Evolutionary conservation across 2,888 invertebrate species (phyloP), one percentile per base, ranked within the genome.

Genomic region (Xestoiulus laeticollis): DNA sequence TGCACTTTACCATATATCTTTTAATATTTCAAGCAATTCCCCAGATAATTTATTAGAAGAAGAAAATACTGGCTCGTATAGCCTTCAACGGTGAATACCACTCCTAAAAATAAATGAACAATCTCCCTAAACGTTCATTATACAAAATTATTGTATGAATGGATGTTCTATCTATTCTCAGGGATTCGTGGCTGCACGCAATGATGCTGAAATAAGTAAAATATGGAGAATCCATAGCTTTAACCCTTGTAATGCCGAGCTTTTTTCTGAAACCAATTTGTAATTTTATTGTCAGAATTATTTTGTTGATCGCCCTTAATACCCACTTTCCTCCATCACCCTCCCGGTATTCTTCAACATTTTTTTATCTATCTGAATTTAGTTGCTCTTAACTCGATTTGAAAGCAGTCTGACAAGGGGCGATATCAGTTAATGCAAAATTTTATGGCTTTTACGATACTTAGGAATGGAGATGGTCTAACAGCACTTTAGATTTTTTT

Each of bases 1-100:
- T 68, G 26, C n/a, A 68, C 68, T 68, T 68, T 26, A 6, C 26
- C 68, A 68, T 85, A 85, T 85, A 32, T 85, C 85, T 85, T 43
- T 33, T 14, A 85, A 43, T 85, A 85, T 44, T 26, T 33, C n/a
- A 33, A 85, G 44, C 85, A 85, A 44, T 85, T 85, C 85, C 85
- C 85, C 26, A 26, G 85, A 32, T 85, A n/a, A 85, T 43, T 85
- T 85, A 85, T 68, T 26, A 26, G 68, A 68, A 26, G 26, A 68
- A 26, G 68, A 68, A 68, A 68, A 12, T 68, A 68, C 26, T 68
- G 12, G 68, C 68, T 26, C 68, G 68, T 26, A 26, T 10, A n/a
- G 68, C n/a, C 26, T 68, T 68, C 68, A n/a, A 68, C 68, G 26
- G 68, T 68, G 68, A 68, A 68, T 68, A n/a, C 26, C 68, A 68